Evolutionary conservation across 2,113 vertebrate genomes (phyloP), one percentile per base, ranked within the genome.

Genomic region (Hypocryptadius cinnamomeus): DNA sequence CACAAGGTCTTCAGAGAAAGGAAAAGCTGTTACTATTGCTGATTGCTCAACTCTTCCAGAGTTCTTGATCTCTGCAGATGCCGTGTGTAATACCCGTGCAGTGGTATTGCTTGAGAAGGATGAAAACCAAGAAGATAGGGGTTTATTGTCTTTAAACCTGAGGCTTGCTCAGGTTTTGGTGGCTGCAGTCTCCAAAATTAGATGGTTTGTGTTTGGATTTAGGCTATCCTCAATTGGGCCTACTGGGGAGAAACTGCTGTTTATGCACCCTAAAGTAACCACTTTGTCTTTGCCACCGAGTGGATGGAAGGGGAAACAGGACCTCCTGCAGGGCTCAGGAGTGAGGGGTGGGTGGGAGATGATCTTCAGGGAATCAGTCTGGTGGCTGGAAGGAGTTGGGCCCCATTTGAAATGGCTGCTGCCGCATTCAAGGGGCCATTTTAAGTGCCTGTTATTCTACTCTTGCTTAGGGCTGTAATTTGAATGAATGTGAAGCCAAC

Each of bases 401-500:
- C 69, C 82, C 86, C 8, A 1, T 91, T 83, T 90, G 93, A 96
- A 94, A 96, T 96, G 95, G 95, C 90, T 91, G 89, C 87, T 3
- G 10, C 76, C 0, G 4, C 77, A 51, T 94, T 94, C 48, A 82
- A 64, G 91, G 87, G 95, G 89, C 95, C 96, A 94, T 96, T 96
- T 96, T 94, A 90, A 91, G 79, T 89, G 82, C 63, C 79, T 91
- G 90, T 81, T 94, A 94, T 90, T 68, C 87, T 87, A 18, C 82
- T 93, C 64, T 79, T 2, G 1, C 90, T 91, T 86, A 91, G 81
- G 87, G 89, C 66, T 91, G 69, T 92, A 78, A 94, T 96, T 86
- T 94, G 82, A 90, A 86, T 69, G 76, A 96, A 94, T 61, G 53
- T 72, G 82, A 90, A 94, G 94, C 91, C 85, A 96, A 94, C 71